These are phyloP conservation scores for Perithous albicinctus DNA, from an alignment of 2,888 invertebrate species.

Conservation along the genomic window DNA sequence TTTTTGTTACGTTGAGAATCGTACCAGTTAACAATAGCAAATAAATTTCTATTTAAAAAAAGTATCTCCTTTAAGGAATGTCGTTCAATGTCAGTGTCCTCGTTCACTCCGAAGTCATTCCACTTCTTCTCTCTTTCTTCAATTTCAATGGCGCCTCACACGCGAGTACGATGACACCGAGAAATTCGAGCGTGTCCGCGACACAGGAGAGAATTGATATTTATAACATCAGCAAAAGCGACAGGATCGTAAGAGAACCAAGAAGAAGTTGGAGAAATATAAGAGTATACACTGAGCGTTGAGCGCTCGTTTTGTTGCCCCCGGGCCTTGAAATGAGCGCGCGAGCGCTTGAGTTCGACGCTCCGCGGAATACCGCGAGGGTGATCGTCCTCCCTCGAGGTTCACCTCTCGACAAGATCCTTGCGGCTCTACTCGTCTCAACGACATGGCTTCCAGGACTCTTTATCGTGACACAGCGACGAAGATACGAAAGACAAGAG, in stretches of 20 bases:
- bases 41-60: background rate
- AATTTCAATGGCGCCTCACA: constrained; percentile 18
- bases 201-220: constrained; percentile 47
- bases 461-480: constrained; percentile 19
- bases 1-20: too few relatives aligned
- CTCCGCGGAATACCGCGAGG: constrained; percentile 66
- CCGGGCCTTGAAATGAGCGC: constrained; percentile 64
- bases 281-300: background rate
- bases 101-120: background rate
- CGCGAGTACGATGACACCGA: constrained; percentile 51
- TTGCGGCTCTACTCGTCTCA: constrained; percentile 48
- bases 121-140: constrained; percentile 14
- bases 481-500: background rate
- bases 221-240: constrained; percentile 63
- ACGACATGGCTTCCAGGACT: constrained; percentile 44
- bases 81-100: constrained; percentile 4
- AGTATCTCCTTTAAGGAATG: background rate
- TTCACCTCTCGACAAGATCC: constrained; percentile 52
- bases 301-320: constrained; percentile 47
- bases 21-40: background rate
- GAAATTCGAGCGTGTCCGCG: constrained; percentile 52
- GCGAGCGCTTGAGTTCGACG: constrained; percentile 63
- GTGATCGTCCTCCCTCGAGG: constrained; percentile 68
- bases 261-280: constrained; percentile 25
- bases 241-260: background rate